Conservation (phyloP, 2,797 vertebrate genomes). For the Ceyx erithaca region DNA sequence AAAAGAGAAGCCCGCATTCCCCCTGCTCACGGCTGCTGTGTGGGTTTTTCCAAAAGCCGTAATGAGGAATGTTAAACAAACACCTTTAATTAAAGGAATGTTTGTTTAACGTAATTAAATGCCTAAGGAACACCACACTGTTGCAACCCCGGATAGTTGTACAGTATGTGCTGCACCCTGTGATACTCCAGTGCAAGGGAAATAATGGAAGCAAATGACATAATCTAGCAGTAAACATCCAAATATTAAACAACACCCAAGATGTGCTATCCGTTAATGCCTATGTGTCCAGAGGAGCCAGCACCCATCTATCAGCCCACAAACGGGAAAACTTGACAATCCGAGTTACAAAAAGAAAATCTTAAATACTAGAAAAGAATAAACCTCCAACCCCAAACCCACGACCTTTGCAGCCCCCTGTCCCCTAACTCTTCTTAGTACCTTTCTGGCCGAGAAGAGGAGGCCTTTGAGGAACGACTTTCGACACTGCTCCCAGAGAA, state of each 20-base stretch:
- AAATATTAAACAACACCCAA: conserved; percentile 19
- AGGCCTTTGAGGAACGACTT: background rate
- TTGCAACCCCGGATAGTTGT: background rate
- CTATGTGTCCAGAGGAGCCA: conserved; percentile 32
- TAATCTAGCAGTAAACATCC: background rate
- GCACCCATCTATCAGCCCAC: background rate
- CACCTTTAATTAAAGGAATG: conserved; percentile 73
- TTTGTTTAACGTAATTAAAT: conserved; percentile 71
- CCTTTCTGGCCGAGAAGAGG: background rate
- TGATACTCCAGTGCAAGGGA: background rate
- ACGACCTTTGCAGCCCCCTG: background rate
- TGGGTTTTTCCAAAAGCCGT: conserved; percentile 64
- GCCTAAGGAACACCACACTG: conserved; percentile 32
- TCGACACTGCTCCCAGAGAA: background rate
- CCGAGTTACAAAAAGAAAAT: background rate
- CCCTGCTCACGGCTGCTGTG: conserved; percentile 16
- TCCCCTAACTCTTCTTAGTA: background rate
- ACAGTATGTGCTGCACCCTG: background rate
- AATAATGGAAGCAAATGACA: conserved; percentile 12
- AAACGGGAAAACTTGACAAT: background rate
- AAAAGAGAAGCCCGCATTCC: conserved; percentile 15
- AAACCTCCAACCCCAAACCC: background rate
- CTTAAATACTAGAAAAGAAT: background rate
- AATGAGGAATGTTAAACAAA: conserved; percentile 69
- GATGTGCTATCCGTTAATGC: background rate